Conservation (phyloP, 35 echinoderm and acorn worm species). For the Anneissia japonica region DNA sequence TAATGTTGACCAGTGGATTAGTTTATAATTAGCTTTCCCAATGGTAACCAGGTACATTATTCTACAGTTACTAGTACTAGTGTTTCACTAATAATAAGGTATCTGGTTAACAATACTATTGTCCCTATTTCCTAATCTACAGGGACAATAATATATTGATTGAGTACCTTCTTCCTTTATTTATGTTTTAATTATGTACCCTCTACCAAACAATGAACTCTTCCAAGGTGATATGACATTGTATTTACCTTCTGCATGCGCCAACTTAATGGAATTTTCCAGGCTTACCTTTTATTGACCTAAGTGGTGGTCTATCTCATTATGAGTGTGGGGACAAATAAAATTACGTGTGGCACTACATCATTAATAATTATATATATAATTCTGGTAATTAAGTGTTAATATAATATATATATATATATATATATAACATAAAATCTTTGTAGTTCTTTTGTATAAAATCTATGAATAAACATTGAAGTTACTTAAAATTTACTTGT, state of each 20-base stretch:
- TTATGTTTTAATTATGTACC: too few relatives aligned
- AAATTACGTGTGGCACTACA: neutral
- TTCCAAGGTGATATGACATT: neutral
- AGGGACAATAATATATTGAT: too few relatives aligned
- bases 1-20: too few relatives aligned
- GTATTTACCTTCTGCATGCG: neutral
- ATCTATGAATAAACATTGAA: neutral
- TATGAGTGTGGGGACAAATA: neutral
- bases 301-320: neutral
- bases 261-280: neutral
- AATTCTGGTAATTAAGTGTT: neutral
- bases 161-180: too few relatives aligned
- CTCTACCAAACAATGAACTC: neutral
- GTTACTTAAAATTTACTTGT: neutral
- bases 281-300: neutral
- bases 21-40: too few relatives aligned
- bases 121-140: too few relatives aligned
- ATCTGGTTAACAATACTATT: too few relatives aligned
- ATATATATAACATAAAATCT: neutral
- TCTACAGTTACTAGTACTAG: too few relatives aligned
- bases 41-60: too few relatives aligned
- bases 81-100: too few relatives aligned
- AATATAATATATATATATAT: neutral
- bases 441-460: neutral
- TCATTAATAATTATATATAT: neutral